Evolutionary conservation across 53 echinoderm and acorn worm genomes (phyloP).

Genomic region (Zoroaster sp.): DNA sequence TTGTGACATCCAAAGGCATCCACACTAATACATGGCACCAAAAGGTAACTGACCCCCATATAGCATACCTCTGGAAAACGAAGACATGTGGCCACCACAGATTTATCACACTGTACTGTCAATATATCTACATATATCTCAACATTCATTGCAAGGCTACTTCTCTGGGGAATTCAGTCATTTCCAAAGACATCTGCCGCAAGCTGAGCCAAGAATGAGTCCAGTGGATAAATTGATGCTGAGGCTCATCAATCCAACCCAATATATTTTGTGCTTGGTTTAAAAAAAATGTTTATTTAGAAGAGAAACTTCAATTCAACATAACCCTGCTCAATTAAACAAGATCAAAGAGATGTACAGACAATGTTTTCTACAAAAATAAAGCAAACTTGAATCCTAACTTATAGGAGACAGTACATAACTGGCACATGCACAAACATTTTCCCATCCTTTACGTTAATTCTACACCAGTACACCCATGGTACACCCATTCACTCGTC

Average conservation of each 20-base stretch:
- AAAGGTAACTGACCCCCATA: not conserved
- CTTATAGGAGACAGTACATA: no score
- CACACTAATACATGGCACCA: not conserved
- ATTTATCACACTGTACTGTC: not conserved
- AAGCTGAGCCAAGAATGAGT: not conserved
- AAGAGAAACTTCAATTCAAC: no score
- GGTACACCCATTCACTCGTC: not conserved
- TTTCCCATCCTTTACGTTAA: no score
- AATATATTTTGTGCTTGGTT: no score
- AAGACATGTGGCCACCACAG: not conserved
- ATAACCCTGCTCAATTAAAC: no score
- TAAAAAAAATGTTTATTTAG: no score
- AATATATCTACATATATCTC: not conserved
- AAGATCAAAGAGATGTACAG: no score
- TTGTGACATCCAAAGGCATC: not conserved
- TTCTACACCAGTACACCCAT: no score
- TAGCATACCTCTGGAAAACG: not conserved
- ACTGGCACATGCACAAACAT: no score
- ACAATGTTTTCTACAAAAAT: no score
- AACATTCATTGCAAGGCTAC: not conserved
- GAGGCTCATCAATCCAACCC: no score
- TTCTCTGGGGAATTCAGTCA: not conserved
- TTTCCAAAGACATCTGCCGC: not conserved
- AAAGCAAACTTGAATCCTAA: no score
- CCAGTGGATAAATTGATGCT: not conserved